Conservation (phyloP, 2,797 vertebrate genomes). For the Heliangelus exortis region DNA sequence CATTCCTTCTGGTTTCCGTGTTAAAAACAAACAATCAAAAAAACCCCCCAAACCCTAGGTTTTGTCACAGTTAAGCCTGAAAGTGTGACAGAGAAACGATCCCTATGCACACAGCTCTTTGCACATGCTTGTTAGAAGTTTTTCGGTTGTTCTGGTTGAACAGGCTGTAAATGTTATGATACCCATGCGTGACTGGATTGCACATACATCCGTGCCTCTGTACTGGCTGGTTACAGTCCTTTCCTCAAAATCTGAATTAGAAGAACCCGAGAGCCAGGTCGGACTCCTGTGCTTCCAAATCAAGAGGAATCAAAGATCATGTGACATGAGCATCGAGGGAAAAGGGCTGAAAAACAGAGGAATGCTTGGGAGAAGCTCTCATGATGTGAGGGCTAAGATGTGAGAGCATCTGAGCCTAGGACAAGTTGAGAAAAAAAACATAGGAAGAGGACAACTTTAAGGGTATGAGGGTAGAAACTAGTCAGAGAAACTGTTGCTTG, state of each 20-base stretch:
- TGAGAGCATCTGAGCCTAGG: neutral
- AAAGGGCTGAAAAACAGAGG: neutral
- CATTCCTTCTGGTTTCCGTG: conserved; percentile 20
- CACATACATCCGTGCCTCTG: neutral
- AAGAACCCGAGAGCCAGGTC: neutral
- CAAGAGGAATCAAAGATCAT: neutral
- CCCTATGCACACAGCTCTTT: neutral
- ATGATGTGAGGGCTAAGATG: neutral
- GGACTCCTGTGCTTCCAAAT: neutral
- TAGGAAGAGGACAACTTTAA: neutral
- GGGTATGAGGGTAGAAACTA: neutral
- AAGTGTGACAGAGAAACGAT: neutral
- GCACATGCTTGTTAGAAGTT: neutral
- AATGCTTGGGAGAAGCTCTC: neutral
- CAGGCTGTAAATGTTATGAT: neutral
- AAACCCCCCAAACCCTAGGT: rapidly evolving
- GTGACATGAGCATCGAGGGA: neutral
- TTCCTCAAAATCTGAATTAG: neutral
- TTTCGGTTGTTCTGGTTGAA: neutral
- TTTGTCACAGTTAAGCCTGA: neutral
- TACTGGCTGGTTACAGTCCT: neutral
- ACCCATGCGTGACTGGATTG: neutral
- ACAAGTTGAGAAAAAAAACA: neutral
- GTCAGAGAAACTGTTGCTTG: neutral
- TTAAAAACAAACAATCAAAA: neutral